phyloP scores from a whole-genome alignment of 2,888 invertebrate species.

The Imbricaverruca yamaguchii region DNA sequence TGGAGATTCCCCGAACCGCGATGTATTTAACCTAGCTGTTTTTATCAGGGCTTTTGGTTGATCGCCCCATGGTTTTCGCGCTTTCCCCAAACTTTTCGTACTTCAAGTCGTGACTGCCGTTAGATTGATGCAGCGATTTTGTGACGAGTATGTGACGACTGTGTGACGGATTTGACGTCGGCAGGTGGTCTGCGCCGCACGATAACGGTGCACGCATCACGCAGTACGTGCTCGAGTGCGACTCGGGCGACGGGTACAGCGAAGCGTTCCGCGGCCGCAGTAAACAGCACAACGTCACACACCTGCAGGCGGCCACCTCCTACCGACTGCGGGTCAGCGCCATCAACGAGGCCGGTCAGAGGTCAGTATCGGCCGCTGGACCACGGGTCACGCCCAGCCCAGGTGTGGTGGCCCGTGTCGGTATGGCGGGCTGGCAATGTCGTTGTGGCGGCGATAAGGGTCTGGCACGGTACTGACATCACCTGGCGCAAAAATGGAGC shows the following conservation, averaged over 20 bases:
- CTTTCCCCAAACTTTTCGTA: too few relatives aligned
- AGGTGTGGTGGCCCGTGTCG: slow-evolving; percentile 40
- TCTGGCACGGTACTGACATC: too few relatives aligned
- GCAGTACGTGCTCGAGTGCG: slow-evolving; percentile 63
- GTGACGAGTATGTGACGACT: neutral
- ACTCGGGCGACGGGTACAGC: slow-evolving; percentile 52
- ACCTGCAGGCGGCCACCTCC: slow-evolving; percentile 67
- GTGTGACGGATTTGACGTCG: neutral
- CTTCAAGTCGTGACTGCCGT: too few relatives aligned
- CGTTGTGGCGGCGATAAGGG: too few relatives aligned
- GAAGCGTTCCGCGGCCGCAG: slow-evolving; percentile 65
- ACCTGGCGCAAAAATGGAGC: too few relatives aligned
- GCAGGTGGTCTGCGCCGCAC: slow-evolving; percentile 42
- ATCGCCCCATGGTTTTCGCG: too few relatives aligned
- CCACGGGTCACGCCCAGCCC: slow-evolving; percentile 58
- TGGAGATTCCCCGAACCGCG: too few relatives aligned
- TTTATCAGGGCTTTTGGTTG: too few relatives aligned
- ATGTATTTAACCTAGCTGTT: too few relatives aligned
- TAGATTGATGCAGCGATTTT: too few relatives aligned
- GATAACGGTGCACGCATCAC: slow-evolving; percentile 73
- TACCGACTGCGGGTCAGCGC: slow-evolving; percentile 78
- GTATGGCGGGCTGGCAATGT: too few relatives aligned
- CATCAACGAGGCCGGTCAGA: slow-evolving; percentile 68
- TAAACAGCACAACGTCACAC: slow-evolving; percentile 65
- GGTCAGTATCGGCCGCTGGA: slow-evolving; percentile 38